Evolutionary conservation across 2,113 vertebrate species (phyloP).

Genomic region (Poeciliopsis prolifica): DNA sequence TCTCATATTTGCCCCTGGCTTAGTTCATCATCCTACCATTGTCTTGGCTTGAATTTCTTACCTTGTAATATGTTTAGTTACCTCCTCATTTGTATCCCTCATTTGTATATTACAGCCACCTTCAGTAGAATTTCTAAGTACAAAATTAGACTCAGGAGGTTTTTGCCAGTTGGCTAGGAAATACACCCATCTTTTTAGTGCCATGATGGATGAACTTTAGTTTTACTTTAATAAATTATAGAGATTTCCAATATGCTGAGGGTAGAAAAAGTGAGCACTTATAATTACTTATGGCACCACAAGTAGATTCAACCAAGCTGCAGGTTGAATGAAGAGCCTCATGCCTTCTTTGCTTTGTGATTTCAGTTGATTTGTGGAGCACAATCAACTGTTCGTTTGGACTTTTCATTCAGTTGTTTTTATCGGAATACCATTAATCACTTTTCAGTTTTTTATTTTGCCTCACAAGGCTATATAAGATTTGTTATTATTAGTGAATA

Average conservation of each 20-base stretch:
- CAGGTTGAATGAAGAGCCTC: constrained; percentile 58
- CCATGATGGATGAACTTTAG: constrained; percentile 42
- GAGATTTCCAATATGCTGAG: constrained; percentile 44
- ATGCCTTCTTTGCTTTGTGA: constrained; percentile 39
- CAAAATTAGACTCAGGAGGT: background rate
- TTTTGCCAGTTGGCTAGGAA: constrained; percentile 21
- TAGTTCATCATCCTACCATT: constrained; percentile 7
- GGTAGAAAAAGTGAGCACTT: constrained; percentile 40
- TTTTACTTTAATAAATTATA: constrained; percentile 64
- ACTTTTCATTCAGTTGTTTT: background rate
- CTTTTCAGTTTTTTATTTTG: too few species aligned
- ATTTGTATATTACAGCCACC: background rate
- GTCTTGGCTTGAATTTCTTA: constrained; percentile 10
- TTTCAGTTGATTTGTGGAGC: background rate
- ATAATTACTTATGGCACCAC: constrained; percentile 47
- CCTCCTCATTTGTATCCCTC: background rate
- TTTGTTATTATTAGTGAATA: too few species aligned
- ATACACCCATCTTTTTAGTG: constrained; percentile 36
- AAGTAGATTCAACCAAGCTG: constrained; percentile 32
- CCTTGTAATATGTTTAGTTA: background rate
- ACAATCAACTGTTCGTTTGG: background rate
- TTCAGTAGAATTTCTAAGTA: background rate
- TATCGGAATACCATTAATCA: background rate
- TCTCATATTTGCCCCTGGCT: constrained; percentile 22
- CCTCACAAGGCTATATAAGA: too few species aligned